Percentiles rank a stretch among this genome's conserved stretches.
These are phyloP conservation scores for Tenthredo scrophulariae DNA, from an alignment of 2,888 invertebrate species.

Conservation along the genomic window DNA sequence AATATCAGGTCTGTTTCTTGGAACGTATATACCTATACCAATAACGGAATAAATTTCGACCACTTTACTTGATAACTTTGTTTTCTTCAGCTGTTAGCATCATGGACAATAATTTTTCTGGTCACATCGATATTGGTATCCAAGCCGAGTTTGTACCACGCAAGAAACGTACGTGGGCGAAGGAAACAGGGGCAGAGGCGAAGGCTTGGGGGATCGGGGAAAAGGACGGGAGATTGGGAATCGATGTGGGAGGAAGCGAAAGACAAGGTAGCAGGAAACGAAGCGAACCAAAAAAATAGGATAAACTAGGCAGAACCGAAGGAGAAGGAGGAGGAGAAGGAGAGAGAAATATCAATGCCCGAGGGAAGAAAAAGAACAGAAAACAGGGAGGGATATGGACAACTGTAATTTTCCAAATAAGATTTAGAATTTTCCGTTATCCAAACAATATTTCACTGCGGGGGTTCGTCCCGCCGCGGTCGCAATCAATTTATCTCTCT, in stretches of 20 bases:
- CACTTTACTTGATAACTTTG: not conserved
- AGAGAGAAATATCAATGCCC: constrained; percentile 18
- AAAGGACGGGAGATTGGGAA: constrained; percentile 5
- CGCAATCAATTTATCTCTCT: constrained; percentile 46
- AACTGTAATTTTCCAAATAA: constrained; percentile 42
- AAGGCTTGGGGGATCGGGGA: not conserved
- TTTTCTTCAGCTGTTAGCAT: not conserved
- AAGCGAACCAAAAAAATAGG: constrained; percentile 40
- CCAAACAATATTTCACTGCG: constrained; percentile 46
- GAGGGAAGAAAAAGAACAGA: constrained; percentile 2
- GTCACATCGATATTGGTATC: constrained; percentile 42
- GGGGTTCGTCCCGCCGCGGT: not conserved
- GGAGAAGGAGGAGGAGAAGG: not conserved
- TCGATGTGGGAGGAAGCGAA: constrained; percentile 25
- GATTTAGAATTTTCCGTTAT: constrained; percentile 44
- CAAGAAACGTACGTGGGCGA: constrained; percentile 31
- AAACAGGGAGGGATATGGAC: not conserved
- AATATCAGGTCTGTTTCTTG: constrained; percentile 30
- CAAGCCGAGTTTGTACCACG: constrained; percentile 27
- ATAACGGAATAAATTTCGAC: constrained; percentile 5
- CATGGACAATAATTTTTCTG: constrained; percentile 33
- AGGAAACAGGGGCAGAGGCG: constrained; percentile 7
- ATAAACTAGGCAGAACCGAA: constrained; percentile 9
- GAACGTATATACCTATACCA: not conserved
- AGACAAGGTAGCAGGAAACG: constrained; percentile 18